Evolutionary conservation across 2,888 invertebrate species (phyloP).

Genomic region (Leistus spinibarbis): DNA sequence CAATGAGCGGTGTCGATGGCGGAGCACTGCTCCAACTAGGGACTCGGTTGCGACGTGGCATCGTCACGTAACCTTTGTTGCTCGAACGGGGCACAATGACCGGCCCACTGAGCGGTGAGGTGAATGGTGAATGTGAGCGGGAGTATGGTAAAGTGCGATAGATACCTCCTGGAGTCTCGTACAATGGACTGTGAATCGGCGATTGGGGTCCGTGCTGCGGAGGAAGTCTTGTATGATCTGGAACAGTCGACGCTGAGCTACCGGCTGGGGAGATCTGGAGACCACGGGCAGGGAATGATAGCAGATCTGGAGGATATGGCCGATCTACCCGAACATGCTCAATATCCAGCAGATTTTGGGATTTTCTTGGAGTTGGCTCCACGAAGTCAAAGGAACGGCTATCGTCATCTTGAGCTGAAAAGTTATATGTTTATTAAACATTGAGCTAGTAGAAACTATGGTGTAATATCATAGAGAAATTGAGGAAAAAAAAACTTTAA

Average conservation of each 20-base stretch:
- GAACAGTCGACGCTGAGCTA: slow-evolving; percentile 81
- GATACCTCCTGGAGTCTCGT: slow-evolving; percentile 64
- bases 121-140: slow-evolving; percentile 72
- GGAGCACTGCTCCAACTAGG: slow-evolving; percentile 79
- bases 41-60: slow-evolving; percentile 81
- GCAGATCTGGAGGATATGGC: slow-evolving; percentile 79
- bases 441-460: not conserved
- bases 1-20: slow-evolving; percentile 60
- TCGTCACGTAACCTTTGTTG: slow-evolving; percentile 76
- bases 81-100: slow-evolving; percentile 71
- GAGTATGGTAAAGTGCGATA: slow-evolving; percentile 85
- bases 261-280: slow-evolving; percentile 79
- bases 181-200: slow-evolving; percentile 68
- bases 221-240: slow-evolving; percentile 70
- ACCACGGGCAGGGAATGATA: slow-evolving; percentile 76
- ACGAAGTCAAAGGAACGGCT: slow-evolving; percentile 71
- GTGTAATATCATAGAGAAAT: too few relatives aligned
- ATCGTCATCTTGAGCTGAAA: slow-evolving; percentile 68
- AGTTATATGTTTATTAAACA: slow-evolving; percentile 8
- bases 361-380: slow-evolving; percentile 62
- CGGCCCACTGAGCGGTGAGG: slow-evolving; percentile 66
- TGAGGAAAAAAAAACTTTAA: too few relatives aligned
- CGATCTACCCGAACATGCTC: slow-evolving; percentile 64
- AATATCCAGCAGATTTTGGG: slow-evolving; percentile 62
- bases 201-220: slow-evolving; percentile 58